phyloP scores from a whole-genome alignment of 2,113 vertebrate species.

The Lepisosteus oculatus region DNA sequence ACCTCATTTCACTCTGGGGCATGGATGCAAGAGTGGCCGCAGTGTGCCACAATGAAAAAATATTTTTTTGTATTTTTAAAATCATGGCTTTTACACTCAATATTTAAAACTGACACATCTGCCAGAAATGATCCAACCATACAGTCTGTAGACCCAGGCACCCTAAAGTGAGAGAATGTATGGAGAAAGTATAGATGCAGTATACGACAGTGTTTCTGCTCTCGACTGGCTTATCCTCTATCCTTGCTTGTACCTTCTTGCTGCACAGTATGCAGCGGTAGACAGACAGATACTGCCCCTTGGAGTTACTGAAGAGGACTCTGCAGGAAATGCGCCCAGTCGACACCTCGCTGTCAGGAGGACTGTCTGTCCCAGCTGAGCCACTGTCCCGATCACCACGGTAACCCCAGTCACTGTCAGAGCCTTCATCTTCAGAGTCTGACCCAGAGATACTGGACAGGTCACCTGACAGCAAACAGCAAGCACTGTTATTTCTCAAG shows the following conservation, averaged over 20 bases:
- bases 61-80: too few species aligned
- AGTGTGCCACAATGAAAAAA: not conserved
- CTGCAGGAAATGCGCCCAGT: slow-evolving; percentile 50
- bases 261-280: slow-evolving; percentile 75
- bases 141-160: too few species aligned
- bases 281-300: slow-evolving; percentile 73
- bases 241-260: slow-evolving; percentile 57
- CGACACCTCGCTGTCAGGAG: slow-evolving; percentile 18
- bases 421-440: slow-evolving; percentile 66
- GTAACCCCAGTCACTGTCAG: slow-evolving; percentile 40
- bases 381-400: slow-evolving; percentile 14
- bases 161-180: too few species aligned
- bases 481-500: not conserved
- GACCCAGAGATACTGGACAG: slow-evolving; percentile 95
- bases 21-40: not conserved
- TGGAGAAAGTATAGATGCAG: too few species aligned
- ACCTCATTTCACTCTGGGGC: not conserved
- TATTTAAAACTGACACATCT: too few species aligned
- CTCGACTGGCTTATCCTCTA: too few species aligned
- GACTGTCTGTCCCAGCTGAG: slow-evolving; percentile 18
- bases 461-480: slow-evolving; percentile 66
- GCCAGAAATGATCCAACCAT: too few species aligned
- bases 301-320: slow-evolving; percentile 73
- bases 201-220: too few species aligned
- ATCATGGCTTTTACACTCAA: too few species aligned